Conservation (phyloP, 1,140 invertebrate species). For the Vollenhovia emeryi region DNA sequence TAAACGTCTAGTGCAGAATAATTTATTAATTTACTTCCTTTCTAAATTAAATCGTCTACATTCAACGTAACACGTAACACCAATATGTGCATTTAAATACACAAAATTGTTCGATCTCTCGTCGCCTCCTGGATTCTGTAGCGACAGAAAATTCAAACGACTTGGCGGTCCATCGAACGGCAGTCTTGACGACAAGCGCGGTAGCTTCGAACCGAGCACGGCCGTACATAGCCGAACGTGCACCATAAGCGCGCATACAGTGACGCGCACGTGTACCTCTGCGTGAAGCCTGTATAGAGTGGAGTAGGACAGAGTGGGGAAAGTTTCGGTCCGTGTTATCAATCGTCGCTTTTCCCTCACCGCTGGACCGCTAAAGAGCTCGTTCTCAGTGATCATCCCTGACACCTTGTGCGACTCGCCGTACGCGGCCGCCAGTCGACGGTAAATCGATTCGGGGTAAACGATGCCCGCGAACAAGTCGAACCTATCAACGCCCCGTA, state of each 20-base stretch:
- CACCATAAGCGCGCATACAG: slow-evolving; percentile 18
- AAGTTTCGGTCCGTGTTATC: slow-evolving; percentile 61
- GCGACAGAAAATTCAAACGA: not conserved
- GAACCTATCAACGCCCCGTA: slow-evolving; percentile 74
- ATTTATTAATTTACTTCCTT: not conserved
- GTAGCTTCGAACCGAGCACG: slow-evolving; percentile 11
- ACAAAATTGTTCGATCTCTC: not conserved
- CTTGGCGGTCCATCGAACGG: not conserved
- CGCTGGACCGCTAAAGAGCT: slow-evolving; percentile 49
- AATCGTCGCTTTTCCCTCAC: slow-evolving; percentile 55
- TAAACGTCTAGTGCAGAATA: not conserved
- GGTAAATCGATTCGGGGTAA: not conserved
- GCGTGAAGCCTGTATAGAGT: not conserved
- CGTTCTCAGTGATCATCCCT: slow-evolving; percentile 17
- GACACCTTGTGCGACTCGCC: slow-evolving; percentile 18
- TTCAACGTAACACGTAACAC: no score
- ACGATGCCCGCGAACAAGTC: slow-evolving; percentile 80
- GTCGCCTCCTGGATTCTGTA: not conserved
- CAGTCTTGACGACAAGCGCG: not conserved
- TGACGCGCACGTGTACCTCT: slow-evolving; percentile 23
- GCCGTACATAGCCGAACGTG: not conserved
- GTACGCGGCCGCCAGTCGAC: not conserved
- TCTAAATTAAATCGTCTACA: not conserved
- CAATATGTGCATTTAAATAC: not conserved
- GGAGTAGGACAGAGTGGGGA: not conserved